Evolutionary conservation across 2,797 vertebrate genomes (phyloP), one percentile per base, ranked within the genome.

Genomic region (Rhabdophis nuchalis): DNA sequence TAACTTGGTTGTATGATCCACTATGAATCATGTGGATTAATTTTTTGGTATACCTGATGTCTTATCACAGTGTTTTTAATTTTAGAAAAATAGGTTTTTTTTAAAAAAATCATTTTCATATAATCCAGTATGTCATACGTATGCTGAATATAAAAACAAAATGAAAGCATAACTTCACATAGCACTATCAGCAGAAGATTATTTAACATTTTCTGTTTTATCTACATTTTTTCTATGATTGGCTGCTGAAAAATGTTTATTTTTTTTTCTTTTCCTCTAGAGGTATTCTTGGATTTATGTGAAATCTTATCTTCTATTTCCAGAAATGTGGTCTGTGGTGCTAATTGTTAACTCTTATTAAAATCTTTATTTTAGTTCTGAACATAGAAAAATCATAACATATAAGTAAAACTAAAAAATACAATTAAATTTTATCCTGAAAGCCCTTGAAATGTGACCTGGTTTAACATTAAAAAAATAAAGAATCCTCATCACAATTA

Each of bases 381-480:
- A 4, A 56, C 25, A 61, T 86, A 23, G 32, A 50, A 52, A 92
- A 86, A 86, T 8, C 11, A 58, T 60, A 87, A 92, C 60, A 2
- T 13, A 58, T 86, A 86, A 50, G 36, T 52, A 77, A 77, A 87
- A 27, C 61, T 77, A 88, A 92, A 60, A 20, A 60, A 11, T 60
- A 52, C 25, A 36, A 85, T 56, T 57, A 87, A 87, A 20, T 53
- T 90, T 50, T 85, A 25, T 87, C 54, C 7, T 61, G 32, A n/a
- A 53, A 90, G 32, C 41, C 85, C 54, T 87, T 88, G 52, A 77
- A 52, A 32, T 61, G n/a, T 11, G 56, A 86, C 41, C 32, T 85
- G 46, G 50, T 90, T 93, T 88, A 90, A 90, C 88, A 88, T 54
- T 54, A 87, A 85, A 53, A 52, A 54, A 86, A 90, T 88, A 72